These are phyloP conservation scores for Drepana falcataria DNA, from an alignment of 2,888 invertebrate genomes.

Conservation along the genomic window DNA sequence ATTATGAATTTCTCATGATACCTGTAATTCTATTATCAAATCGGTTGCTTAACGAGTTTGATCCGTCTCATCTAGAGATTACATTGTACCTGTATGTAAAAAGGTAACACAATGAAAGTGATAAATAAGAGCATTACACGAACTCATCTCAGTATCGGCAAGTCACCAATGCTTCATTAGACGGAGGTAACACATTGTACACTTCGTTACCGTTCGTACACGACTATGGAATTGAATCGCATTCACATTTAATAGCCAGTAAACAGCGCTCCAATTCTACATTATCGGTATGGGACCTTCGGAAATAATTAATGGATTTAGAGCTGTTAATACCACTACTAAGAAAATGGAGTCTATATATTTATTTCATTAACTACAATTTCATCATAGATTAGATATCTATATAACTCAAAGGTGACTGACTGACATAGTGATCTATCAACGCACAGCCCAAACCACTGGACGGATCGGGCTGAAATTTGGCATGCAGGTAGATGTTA, in stretches of 20 bases:
- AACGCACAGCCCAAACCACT: no score
- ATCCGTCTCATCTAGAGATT: not conserved
- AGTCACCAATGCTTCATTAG: constrained; percentile 54
- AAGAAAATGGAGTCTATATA: not conserved
- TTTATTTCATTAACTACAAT: not conserved
- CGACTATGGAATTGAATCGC: constrained; percentile 63
- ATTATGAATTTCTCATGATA: no score
- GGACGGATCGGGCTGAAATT: no score
- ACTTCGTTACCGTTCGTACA: constrained; percentile 47
- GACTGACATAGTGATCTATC: no score
- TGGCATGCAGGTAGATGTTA: no score
- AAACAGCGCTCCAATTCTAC: constrained; percentile 65
- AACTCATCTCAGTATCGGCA: constrained; percentile 32
- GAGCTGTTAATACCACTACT: constrained; percentile 36
- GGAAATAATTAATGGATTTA: constrained; percentile 41
- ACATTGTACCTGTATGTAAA: not conserved
- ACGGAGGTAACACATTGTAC: constrained; percentile 20
- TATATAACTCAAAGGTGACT: no score
- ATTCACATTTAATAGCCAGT: constrained; percentile 70
- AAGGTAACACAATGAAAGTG: not conserved
- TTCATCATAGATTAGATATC: no score
- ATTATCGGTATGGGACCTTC: constrained; percentile 55
- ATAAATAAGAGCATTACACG: not conserved
- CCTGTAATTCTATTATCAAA: no score
- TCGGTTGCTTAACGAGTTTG: not conserved